A percentile compares a stretch with the other conserved stretches of the same genome.
Evolutionary conservation across 2,888 invertebrate species (phyloP).

Genomic region (Melolontha melolontha): DNA sequence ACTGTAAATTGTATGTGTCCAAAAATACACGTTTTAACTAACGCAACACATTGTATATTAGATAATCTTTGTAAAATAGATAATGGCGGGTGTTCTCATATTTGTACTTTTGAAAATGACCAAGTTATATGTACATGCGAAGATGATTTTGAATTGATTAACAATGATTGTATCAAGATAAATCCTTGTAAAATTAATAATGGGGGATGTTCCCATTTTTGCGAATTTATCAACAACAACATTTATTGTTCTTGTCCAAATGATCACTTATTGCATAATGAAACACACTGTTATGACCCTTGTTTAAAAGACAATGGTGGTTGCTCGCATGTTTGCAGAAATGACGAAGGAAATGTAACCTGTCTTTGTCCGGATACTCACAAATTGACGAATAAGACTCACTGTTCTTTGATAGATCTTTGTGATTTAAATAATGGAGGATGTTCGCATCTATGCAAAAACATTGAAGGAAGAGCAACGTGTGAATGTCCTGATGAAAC

Average conservation of each 20-base stretch:
- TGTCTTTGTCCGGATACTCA: conserved; percentile 59
- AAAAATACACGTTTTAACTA: conserved; percentile 65
- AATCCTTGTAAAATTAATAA: conserved; percentile 47
- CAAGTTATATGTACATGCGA: conserved; percentile 61
- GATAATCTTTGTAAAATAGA: conserved; percentile 69
- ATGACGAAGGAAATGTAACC: conserved; percentile 63
- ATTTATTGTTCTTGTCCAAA: conserved; percentile 62
- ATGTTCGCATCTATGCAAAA: conserved; percentile 56
- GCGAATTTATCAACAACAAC: conserved; percentile 65
- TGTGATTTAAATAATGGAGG: conserved; percentile 63
- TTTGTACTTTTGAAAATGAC: conserved; percentile 68
- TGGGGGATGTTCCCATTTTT: conserved; percentile 70
- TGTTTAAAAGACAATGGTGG: conserved; percentile 72
- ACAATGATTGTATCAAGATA: conserved; percentile 50
- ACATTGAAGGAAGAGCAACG: conserved; percentile 56
- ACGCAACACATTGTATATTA: conserved; percentile 65
- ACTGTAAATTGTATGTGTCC: conserved; percentile 69
- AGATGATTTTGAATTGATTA: conserved; percentile 55
- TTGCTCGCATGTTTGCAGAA: conserved; percentile 72
- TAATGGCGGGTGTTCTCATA: conserved; percentile 74
- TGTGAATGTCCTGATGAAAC: conserved; percentile 64
- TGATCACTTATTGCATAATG: conserved; percentile 58
- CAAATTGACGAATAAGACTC: conserved; percentile 59
- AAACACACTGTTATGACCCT: conserved; percentile 62
- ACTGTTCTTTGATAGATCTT: conserved; percentile 55